Evolutionary conservation across 30 jellyfish, hydroid and myxozoan species (phyloP), one percentile per base, ranked within the genome.

Genomic region (Cassiopea andromeda): DNA sequence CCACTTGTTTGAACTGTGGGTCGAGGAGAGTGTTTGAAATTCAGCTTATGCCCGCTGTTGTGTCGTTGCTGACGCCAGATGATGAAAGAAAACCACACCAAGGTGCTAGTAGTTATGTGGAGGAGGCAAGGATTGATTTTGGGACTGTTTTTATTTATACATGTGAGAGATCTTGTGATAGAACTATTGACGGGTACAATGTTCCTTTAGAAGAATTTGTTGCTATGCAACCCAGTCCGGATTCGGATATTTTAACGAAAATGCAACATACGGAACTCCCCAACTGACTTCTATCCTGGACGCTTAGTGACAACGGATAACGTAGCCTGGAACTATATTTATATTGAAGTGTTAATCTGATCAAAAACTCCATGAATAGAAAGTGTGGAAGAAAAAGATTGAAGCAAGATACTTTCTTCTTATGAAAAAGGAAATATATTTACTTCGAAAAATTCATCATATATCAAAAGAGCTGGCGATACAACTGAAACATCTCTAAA

Each of bases 41-140:
- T 73, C 98, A 94, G 94, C 73, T 94, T 48, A 87, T 94, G 98
- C 98, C 98, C 7, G 89, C 95, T 13, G 60, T 94, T 7, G 78
- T 89, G 49, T 80, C 82, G 86, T 7, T 77, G 45, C 78, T 93
- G 85, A 89, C 69, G 14, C 68, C 27, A 67, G n/a, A 80, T 44
- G 83, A 66, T 6, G 75, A 80, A 2, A 69, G 13, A 6, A 81
- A 19, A 15, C 1, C 14, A 1, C 78, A 44, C 6, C 54, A 19
- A 44, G 69, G 58, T 2, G 74, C 19, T 13, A 13, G 81, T 13
- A 12, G 8, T 15, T 10, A 2, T 46, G 1, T 7, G 14, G 54
- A 72, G 19, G 81, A 44, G 6, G 19, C 75, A 75, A 87, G 69
- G 59, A 69, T 93, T n/a, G 98, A 94, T 17, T 89, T 94, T 72